Conservation (phyloP, 2,113 vertebrate species). For the Lamprologus sp. region DNA sequence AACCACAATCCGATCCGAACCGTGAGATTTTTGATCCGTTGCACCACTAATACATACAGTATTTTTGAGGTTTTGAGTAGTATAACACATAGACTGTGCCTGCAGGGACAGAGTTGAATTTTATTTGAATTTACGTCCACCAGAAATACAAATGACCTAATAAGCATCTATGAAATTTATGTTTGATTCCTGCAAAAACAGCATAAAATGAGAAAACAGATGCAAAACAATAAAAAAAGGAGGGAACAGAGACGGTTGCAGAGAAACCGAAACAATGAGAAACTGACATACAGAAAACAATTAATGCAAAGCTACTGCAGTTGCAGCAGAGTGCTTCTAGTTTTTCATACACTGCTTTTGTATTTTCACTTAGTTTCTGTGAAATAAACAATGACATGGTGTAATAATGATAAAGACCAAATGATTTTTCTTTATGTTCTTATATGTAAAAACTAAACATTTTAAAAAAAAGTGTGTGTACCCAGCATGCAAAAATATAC, state of each 20-base stretch:
- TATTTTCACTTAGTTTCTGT: not conserved
- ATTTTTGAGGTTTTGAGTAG: not conserved
- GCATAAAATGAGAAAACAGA: not conserved
- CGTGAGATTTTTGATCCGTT: not conserved
- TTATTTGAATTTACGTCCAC: not conserved
- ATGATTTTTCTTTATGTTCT: not conserved
- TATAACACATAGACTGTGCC: not conserved
- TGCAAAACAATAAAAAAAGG: not conserved
- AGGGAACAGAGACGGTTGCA: not conserved
- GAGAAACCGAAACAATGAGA: not conserved
- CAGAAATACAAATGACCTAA: not conserved
- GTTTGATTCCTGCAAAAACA: not conserved
- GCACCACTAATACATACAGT: not conserved
- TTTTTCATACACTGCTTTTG: not conserved
- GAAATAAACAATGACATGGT: not conserved
- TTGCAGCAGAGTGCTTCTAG: not conserved
- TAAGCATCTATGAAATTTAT: not conserved
- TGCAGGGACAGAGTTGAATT: not conserved
- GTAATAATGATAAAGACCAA: not conserved
- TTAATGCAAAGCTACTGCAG: not conserved
- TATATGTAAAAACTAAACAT: not conserved
- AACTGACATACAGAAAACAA: not conserved
- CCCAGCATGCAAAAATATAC: not conserved
- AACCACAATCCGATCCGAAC: not conserved
- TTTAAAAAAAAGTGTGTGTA: not conserved